Base-by-base conservation (phyloP, 2,888 invertebrate genomes). In the Spisula subtruncata region DNA sequence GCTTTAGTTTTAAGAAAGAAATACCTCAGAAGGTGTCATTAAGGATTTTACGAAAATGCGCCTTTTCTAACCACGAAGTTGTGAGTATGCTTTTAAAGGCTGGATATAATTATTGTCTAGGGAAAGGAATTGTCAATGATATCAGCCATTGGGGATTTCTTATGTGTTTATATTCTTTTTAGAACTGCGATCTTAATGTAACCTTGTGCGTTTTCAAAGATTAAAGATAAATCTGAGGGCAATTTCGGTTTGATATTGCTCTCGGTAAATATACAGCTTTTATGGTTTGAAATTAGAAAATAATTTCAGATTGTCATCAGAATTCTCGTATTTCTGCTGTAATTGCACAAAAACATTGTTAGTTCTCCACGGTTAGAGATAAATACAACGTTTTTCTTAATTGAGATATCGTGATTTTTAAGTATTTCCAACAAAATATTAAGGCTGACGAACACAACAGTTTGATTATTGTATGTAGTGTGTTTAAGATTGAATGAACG, bases 131-230 rank as follows among this genome's bases (percentile, higher is more conserved):
- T 75, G 75, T 32, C 75, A 75, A 75, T 75, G 32, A 8, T 35
- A 16, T 32, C 14, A 1, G 16, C 75, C 25, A 32, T 32, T 18
- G 18, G 32, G 75, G 35, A 75, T 4, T 75, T 75, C 1, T 75
- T 35, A 75, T 75, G 25, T 75, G 75, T 75, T 75, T 75, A 75
- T 32, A 75, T 75, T 75, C 75, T 32, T 75, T 75, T 16, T 18
- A 32, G 18, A 75, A 35, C 35, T 32, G 32, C 18, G 75, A 75
- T 32, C 75, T 75, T 35, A 75, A 75, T 75, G 75, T 18, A 75
- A 32, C 32, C 2, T 66, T 75, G 32, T 75, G 29, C 14, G 20
- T 32, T 75, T 75, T 35, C 75, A 5, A 4, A 35, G 18, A 75
- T 75, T 35, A 75, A 35, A 25, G 35, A 75, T 75, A 75, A 35